Conservation (phyloP, 2,888 invertebrate genomes). For the Amiota minor region DNA sequence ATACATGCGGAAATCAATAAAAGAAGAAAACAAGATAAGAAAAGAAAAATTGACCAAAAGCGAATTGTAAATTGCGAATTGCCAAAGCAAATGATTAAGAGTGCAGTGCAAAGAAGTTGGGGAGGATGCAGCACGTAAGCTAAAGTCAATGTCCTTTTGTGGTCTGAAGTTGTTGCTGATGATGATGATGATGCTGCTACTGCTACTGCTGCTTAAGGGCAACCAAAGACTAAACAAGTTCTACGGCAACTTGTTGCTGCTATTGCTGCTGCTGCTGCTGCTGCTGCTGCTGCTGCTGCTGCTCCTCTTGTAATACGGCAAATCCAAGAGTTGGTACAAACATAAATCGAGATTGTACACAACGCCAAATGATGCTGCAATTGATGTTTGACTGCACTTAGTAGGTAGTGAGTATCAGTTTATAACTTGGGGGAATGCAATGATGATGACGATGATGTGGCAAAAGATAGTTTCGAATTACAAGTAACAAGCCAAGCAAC, state of each 20-base stretch:
- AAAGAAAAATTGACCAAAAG: slow-evolving; percentile 1
- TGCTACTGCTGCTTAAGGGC: slow-evolving; percentile 37
- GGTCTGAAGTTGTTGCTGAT: too few species aligned
- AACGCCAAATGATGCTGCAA: background rate
- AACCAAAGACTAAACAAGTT: slow-evolving; percentile 32
- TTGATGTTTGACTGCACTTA: slow-evolving; percentile 19
- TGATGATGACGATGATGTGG: background rate
- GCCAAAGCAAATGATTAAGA: background rate
- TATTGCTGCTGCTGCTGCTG: slow-evolving; percentile 28
- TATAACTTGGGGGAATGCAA: background rate
- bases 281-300: slow-evolving; percentile 7
- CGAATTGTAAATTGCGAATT: slow-evolving; percentile 23
- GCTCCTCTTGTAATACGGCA: slow-evolving; percentile 1
- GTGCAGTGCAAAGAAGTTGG: background rate
- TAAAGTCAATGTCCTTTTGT: slow-evolving; percentile 48
- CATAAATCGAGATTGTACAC: background rate
- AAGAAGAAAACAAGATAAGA: background rate
- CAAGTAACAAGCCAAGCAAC: too few species aligned
- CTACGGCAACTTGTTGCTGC: background rate
- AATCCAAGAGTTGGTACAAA: slow-evolving; percentile 1
- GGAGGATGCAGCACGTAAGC: background rate
- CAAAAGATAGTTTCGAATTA: too few species aligned
- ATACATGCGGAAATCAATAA: slow-evolving; percentile 16
- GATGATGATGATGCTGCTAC: slow-evolving; percentile 16
- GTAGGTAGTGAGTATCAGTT: background rate